Evolutionary conservation across 2,113 vertebrate species (phyloP).

Genomic region (Platichthys stellatus): DNA sequence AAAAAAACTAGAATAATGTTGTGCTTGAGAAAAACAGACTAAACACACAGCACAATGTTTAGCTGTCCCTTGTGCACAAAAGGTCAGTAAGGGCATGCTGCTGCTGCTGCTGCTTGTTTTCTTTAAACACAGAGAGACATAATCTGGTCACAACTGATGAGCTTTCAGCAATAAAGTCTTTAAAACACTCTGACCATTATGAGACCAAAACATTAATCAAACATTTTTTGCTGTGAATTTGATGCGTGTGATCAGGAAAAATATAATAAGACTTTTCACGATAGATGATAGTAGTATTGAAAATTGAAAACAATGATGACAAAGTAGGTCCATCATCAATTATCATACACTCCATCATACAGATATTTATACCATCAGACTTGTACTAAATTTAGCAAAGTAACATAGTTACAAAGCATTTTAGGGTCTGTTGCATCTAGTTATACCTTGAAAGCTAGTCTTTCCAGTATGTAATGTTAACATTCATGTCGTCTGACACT

Average conservation of each 20-base stretch:
- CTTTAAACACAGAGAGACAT: not conserved
- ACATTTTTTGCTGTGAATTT: not conserved
- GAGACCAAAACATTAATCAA: not conserved
- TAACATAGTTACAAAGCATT: not conserved
- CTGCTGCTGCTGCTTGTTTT: not conserved
- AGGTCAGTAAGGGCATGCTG: not conserved
- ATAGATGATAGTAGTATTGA: not conserved
- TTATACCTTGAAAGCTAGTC: not conserved
- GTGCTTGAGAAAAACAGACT: not conserved
- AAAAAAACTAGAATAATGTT: not conserved
- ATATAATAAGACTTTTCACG: not conserved
- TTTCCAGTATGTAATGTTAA: not conserved
- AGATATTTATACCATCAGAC: too few relatives aligned
- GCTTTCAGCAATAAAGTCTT: not conserved
- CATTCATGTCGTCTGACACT: not conserved
- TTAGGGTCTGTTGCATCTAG: not conserved
- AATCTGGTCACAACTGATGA: not conserved
- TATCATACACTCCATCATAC: not conserved
- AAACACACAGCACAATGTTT: constrained; percentile 9
- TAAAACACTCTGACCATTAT: not conserved
- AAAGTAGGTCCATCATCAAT: not conserved
- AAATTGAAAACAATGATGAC: not conserved
- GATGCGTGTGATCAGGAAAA: not conserved
- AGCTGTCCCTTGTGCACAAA: not conserved
- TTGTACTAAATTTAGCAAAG: not conserved